phyloP scores from a whole-genome alignment of 2,113 vertebrate genomes.

The Promerops cafer region DNA sequence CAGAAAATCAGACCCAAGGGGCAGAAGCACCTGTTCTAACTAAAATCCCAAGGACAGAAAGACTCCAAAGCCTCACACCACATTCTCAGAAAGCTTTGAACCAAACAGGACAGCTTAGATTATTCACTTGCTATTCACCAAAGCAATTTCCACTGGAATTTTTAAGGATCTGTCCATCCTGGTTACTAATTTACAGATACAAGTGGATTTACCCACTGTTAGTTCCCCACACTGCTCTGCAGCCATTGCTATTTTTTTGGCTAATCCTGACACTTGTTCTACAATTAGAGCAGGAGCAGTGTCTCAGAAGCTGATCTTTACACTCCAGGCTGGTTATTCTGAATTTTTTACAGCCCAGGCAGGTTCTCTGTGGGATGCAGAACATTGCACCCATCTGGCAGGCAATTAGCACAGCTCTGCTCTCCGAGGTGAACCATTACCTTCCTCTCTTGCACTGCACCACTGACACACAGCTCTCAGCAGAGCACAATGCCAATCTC shows the following conservation, averaged over 20 bases:
- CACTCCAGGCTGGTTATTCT: not conserved
- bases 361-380: not conserved
- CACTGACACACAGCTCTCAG: not conserved
- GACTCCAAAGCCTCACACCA: not conserved
- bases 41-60: not conserved
- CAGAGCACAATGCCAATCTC: not conserved
- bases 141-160: not conserved
- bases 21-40: not conserved
- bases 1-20: not conserved
- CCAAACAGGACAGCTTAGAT: not conserved
- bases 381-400: slow-evolving; percentile 8
- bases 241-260: not conserved
- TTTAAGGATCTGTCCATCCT: not conserved
- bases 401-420: not conserved
- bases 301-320: not conserved
- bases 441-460: not conserved
- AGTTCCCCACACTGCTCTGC: not conserved
- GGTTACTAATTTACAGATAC: not conserved
- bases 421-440: not conserved
- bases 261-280: not conserved
- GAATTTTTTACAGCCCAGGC: not conserved
- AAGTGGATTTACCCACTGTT: not conserved
- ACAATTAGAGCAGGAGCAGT: not conserved
- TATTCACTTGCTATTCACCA: not conserved
- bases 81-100: not conserved